Evolutionary conservation across 35 echinoderm and acorn worm genomes (phyloP).

Genomic region (Acanthaster planci): DNA sequence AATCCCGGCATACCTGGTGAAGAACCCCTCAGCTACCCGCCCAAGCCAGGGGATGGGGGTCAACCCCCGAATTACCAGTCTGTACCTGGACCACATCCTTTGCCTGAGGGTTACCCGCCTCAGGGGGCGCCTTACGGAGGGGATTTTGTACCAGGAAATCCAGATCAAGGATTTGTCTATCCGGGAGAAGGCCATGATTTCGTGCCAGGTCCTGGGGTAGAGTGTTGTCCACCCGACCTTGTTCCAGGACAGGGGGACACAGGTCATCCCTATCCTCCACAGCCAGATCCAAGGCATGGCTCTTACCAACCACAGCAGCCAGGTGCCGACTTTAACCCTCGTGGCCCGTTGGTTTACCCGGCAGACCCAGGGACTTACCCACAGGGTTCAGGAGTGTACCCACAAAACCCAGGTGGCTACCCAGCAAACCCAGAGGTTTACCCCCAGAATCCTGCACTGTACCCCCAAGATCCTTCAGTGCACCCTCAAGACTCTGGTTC

Average conservation of each 20-base stretch:
- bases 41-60: not conserved
- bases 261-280: not conserved
- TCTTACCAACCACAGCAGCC: too few relatives aligned
- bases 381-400: not conserved
- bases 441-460: not conserved
- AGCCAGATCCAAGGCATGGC: not conserved
- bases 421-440: not conserved
- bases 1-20: not conserved
- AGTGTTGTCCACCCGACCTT: conserved; percentile 11
- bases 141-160: conserved; percentile 11
- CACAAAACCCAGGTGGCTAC: not conserved
- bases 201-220: not conserved
- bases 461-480: not conserved
- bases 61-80: not conserved
- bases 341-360: too few relatives aligned
- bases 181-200: not conserved
- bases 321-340: too few relatives aligned
- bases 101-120: not conserved
- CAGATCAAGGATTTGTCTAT: conserved; percentile 13
- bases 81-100: not conserved
- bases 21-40: not conserved
- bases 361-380: not conserved
- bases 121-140: not conserved
- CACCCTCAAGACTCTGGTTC: not conserved
- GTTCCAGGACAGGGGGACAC: not conserved